Evolutionary conservation across 2,888 invertebrate genomes (phyloP).

Genomic region (Hemistola chrysoprasaria): DNA sequence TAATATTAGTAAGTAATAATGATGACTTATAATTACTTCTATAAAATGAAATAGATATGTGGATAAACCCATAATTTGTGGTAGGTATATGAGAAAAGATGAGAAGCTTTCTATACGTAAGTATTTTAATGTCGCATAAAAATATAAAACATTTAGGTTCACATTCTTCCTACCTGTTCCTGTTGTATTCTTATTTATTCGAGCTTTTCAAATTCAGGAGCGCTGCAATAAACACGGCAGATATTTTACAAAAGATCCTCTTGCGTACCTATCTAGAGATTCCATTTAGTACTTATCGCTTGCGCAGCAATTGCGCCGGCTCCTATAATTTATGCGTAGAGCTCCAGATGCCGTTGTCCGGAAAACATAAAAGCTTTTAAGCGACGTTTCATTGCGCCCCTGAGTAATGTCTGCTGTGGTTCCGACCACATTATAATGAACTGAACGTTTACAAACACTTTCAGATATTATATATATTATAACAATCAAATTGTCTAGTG

Average conservation of each 20-base stretch:
- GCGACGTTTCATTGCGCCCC: slow-evolving; percentile 44
- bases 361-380: slow-evolving; percentile 69
- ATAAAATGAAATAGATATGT: too few relatives aligned
- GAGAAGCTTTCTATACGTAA: too few relatives aligned
- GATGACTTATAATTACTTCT: too few relatives aligned
- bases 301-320: slow-evolving; percentile 13
- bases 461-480: slow-evolving; percentile 40
- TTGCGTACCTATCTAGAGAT: slow-evolving; percentile 11
- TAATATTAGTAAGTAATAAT: too few relatives aligned
- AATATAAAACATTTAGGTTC: too few relatives aligned
- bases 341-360: slow-evolving; percentile 50
- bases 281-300: slow-evolving; percentile 25
- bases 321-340: slow-evolving; percentile 31
- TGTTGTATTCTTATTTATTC: too few relatives aligned
- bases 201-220: too few relatives aligned
- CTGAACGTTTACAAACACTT: slow-evolving; percentile 35
- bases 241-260: slow-evolving; percentile 14
- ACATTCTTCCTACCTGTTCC: too few relatives aligned
- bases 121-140: too few relatives aligned
- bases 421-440: slow-evolving; percentile 56
- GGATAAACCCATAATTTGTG: too few relatives aligned
- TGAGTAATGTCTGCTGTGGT: slow-evolving; percentile 49
- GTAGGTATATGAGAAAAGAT: too few relatives aligned
- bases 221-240: slow-evolving; percentile 7
- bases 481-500: too few relatives aligned